phyloP scores from a whole-genome alignment of 2,888 invertebrate genomes.

The Anticlea derivata region DNA sequence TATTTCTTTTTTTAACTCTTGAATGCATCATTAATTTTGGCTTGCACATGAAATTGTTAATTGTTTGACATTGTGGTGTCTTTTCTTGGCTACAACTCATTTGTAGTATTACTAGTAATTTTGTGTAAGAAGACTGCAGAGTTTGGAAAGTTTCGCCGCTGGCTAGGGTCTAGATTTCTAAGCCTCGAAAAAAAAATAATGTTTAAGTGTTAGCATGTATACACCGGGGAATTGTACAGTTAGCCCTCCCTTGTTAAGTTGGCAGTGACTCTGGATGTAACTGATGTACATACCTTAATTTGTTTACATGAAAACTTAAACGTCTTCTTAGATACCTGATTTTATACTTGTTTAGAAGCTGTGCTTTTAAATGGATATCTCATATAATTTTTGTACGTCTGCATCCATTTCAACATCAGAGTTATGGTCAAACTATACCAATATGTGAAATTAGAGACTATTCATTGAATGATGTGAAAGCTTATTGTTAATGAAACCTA shows the following conservation, averaged over 20 bases:
- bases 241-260: conserved; percentile 84
- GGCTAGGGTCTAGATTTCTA: conserved; percentile 78
- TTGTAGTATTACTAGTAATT: conserved; percentile 61
- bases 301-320: conserved; percentile 75
- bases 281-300: conserved; percentile 64
- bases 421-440: conserved; percentile 74
- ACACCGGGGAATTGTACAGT: conserved; percentile 83
- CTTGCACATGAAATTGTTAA: conserved; percentile 64
- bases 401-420: conserved; percentile 60
- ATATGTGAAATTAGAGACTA: conserved; percentile 80
- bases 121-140: conserved; percentile 65
- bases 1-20: conserved; percentile 42
- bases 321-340: conserved; percentile 59
- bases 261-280: conserved; percentile 81
- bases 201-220: conserved; percentile 83
- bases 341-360: conserved; percentile 63
- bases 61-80: conserved; percentile 59
- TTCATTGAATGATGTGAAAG: conserved; percentile 64
- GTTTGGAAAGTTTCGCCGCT: conserved; percentile 80
- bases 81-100: conserved; percentile 53
- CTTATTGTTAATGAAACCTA: conserved; percentile 80
- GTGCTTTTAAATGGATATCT: conserved; percentile 69
- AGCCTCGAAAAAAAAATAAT: conserved; percentile 80
- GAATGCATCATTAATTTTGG: conserved; percentile 54
- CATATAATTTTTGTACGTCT: conserved; percentile 57